Evolutionary conservation across 2,113 vertebrate species (phyloP), one percentile per base, ranked within the genome.

Genomic region (Thermophis baileyi): DNA sequence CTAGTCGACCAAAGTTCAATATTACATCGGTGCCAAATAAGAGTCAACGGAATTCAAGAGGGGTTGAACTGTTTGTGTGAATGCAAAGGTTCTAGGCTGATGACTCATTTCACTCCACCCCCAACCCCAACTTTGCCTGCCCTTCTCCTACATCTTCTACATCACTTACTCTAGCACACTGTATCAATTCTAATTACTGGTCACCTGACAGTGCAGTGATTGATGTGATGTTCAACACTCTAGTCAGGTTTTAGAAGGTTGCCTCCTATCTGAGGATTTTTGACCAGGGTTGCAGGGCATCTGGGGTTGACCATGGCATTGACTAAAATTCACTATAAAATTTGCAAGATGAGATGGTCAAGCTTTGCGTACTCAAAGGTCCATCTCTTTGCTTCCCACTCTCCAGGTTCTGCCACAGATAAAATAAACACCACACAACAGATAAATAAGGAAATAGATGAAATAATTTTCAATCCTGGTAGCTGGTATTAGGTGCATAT

Each of bases 391-490:
- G 0, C 30, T 91, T 51, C 46, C 51, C 88, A 1, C 2, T 0
- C 0, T 55, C 44, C 47, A 0, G 1, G 51, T 81, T 12, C 47
- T 18, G 85, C 88, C 49, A 51, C 14, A 51, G 11, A 50, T 51
- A 51, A 51, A 51, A 51, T 25, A 24, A 94, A 89, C 87, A 93
- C 85, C 88, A 86, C 53, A 93, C 85, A 87, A 86, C 53, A 91
- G 60, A 96, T 74, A 35, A 35, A 40, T 74, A 40, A 81, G 35
- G 16, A 89, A 95, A 96, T 47, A 95, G 91, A 27, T 27, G 85
- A 54, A 96, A 86, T 92, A 94, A 95, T 95, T 97, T 95, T 96
- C 95, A 95, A 50, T 94, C 90, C 95, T 91, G 51, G 89, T 91
- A 94, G 93, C 1, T 0, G 88, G 50, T 94, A 89, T 95, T 91